Base-by-base conservation (phyloP, 2,113 vertebrate genomes). In the Zosterops japonicus region DNA sequence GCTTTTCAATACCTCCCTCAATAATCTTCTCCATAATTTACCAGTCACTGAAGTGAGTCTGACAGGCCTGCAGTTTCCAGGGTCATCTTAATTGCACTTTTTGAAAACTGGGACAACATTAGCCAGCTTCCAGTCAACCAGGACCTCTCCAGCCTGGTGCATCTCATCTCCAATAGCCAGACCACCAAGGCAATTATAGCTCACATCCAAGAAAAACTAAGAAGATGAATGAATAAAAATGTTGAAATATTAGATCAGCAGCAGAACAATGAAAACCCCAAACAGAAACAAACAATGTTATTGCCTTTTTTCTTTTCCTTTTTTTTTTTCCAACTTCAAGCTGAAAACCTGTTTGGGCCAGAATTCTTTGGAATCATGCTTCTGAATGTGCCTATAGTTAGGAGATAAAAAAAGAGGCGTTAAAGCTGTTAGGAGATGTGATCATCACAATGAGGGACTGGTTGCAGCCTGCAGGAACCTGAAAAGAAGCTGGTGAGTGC, bases 381-480 rank as follows among this genome's bases (percentile, higher is more conserved):
- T 85, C 82, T 92, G 93, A 93, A 72, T 53, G 46, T 87, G 92
- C 89, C 92, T 95, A 87, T 83, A 83, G 76, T 86, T 89, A 80
- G n/a, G 72, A 96, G 78, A 77, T 47, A 35, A 93, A 93, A 95
- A 83, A 90, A 83, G 17, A 87, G 42, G 72, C 1, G 2, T 88
- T 86, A 87, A 91, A 87, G 68, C 90, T 71, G 71, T 90, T 95
- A 74, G 82, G 63, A 64, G 64, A 94, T 89, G 96, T 87, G 83
- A 97, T 94, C 93, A 96, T 83, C 90, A 94, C 92, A 96, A 91
- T 82, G 76, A 96, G 84, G 79, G 94, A 95, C 64, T 91, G 83
- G 93, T 96, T 94, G 83, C 70, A 95, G 83, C 80, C 94, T 95
- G 95, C 90, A 97, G 93, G 93, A 97, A 95, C 70, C 87, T 95